phyloP scores from a whole-genome alignment of 2,888 invertebrate genomes.

The Crioceris asparagi region DNA sequence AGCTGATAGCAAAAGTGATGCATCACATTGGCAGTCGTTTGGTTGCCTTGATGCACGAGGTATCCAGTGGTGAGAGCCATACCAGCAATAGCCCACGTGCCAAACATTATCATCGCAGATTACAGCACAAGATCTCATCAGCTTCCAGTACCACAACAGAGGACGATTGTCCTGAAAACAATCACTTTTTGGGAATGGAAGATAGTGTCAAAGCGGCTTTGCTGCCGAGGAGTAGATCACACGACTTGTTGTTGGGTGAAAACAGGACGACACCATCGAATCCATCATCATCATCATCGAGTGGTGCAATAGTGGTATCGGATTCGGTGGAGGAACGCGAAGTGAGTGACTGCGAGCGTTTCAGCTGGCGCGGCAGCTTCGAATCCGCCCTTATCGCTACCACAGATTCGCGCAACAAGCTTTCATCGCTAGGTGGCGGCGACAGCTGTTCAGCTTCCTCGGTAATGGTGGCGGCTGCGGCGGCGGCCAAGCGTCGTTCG shows the following conservation, averaged over 20 bases:
- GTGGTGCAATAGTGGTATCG: conserved; percentile 42
- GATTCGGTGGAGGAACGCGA: conserved; percentile 55
- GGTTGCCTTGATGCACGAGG: conserved; percentile 86
- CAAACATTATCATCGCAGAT: conserved; percentile 46
- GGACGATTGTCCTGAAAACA: conserved; percentile 59
- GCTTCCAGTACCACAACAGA: conserved; percentile 54
- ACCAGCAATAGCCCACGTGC: conserved; percentile 50
- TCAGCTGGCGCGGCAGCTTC: conserved; percentile 87
- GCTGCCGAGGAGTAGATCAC: conserved; percentile 69
- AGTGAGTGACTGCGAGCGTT: conserved; percentile 78
- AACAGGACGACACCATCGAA: no score
- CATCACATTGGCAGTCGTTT: conserved; percentile 80
- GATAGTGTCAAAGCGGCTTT: conserved; percentile 40
- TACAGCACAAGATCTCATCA: conserved; percentile 48
- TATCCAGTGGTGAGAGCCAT: conserved; percentile 62
- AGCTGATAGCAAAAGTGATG: conserved; percentile 83
- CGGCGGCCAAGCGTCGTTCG: conserved; percentile 68
- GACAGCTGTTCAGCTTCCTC: conserved; percentile 53
- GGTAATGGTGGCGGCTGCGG: conserved; percentile 52
- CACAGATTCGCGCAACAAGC: conserved; percentile 72
- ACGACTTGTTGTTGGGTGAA: conserved; percentile 63
- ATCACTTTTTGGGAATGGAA: conserved; percentile 15
- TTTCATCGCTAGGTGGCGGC: conserved; percentile 54
- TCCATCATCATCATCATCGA: no score
- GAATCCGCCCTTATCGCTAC: conserved; percentile 83